These are phyloP conservation scores for Empis stercorea DNA, from an alignment of 2,888 invertebrate species.

Conservation along the genomic window DNA sequence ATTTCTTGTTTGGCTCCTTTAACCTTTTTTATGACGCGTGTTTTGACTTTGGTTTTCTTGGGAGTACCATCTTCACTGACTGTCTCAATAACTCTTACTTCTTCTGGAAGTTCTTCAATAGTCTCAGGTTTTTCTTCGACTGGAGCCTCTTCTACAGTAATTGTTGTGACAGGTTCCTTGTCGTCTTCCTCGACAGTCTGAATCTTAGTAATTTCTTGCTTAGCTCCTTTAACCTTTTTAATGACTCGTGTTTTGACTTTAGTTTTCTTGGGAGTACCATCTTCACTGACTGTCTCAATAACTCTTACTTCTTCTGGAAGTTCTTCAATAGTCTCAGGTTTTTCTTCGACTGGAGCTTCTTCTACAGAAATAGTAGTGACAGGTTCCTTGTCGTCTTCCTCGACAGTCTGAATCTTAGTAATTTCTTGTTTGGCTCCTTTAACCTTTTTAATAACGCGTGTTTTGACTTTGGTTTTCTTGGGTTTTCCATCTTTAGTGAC, in stretches of 20 bases:
- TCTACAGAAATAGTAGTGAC: slow-evolving; percentile 28
- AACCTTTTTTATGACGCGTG: slow-evolving; percentile 11
- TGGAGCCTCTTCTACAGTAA: slow-evolving; percentile 13
- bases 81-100: slow-evolving; percentile 35
- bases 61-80: slow-evolving; percentile 33
- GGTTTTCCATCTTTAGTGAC: slow-evolving; percentile 34
- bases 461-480: slow-evolving; percentile 32
- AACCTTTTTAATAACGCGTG: slow-evolving; percentile 38
- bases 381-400: slow-evolving; percentile 36
- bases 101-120: slow-evolving; percentile 20
- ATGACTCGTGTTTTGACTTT: slow-evolving; percentile 20
- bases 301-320: slow-evolving; percentile 28
- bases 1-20: slow-evolving; percentile 25
- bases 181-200: slow-evolving; percentile 36
- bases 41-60: slow-evolving; percentile 25
- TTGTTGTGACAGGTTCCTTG: slow-evolving; percentile 30
- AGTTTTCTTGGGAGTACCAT: slow-evolving; percentile 23
- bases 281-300: slow-evolving; percentile 19
- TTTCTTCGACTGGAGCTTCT: slow-evolving; percentile 21
- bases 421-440: slow-evolving; percentile 33
- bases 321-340: slow-evolving; percentile 21
- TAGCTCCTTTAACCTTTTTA: slow-evolving; percentile 24
- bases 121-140: slow-evolving; percentile 8
- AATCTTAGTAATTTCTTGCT: slow-evolving; percentile 34
- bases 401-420: slow-evolving; percentile 32